A percentile compares a stretch with the other conserved stretches of the same genome.
These are phyloP conservation scores for Antechinus stuartii DNA, from an alignment of 2,113 vertebrate species.

Conservation along the genomic window DNA sequence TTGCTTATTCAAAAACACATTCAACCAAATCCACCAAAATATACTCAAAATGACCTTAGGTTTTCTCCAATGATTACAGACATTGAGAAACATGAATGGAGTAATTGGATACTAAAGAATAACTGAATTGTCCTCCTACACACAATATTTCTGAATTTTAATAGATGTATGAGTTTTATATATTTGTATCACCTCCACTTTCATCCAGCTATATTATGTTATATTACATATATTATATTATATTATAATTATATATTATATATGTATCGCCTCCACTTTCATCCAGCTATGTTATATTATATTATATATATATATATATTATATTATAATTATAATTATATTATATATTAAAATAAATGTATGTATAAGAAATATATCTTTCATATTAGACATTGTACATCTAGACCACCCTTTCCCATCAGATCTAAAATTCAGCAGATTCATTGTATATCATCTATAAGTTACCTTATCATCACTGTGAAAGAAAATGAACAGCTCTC, in stretches of 20 bases:
- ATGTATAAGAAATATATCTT: not conserved
- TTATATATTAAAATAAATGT: too few species aligned
- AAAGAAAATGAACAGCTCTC: not conserved
- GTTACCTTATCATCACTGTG: not conserved
- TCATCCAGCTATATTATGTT: not conserved
- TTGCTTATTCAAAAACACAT: constrained; percentile 18
- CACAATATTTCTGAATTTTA: not conserved
- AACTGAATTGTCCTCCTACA: constrained; percentile 18
- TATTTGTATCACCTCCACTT: not conserved
- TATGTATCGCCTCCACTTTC: too few species aligned
- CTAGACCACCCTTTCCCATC: not conserved
- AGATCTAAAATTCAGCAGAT: not conserved
- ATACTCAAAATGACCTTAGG: not conserved
- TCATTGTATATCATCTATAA: not conserved
- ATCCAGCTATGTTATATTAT: too few species aligned
- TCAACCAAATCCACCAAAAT: not conserved
- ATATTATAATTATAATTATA: too few species aligned
- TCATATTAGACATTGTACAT: not conserved
- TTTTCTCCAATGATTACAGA: constrained; percentile 13
- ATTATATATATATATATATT: too few species aligned
- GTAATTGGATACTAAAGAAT: constrained; percentile 26
- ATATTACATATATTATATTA: too few species aligned
- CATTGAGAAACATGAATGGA: constrained; percentile 22
- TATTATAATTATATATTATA: too few species aligned
- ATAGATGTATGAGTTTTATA: not conserved